These are phyloP conservation scores for Varanus salvator DNA, from an alignment of 2,113 vertebrate genomes.

Conservation along the genomic window DNA sequence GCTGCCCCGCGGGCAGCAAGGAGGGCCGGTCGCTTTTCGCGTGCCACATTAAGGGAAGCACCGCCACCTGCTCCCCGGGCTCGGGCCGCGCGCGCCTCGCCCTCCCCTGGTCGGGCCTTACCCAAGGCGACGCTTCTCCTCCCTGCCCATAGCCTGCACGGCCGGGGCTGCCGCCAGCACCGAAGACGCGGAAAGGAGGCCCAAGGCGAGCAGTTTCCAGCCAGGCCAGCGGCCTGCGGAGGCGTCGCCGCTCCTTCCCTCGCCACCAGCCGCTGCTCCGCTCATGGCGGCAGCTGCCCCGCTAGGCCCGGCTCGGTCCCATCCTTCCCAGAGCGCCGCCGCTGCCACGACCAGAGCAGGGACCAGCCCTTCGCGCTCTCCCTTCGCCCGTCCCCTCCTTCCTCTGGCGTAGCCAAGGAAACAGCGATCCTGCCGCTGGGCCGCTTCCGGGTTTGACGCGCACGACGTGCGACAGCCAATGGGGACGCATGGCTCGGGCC, in stretches of 20 bases:
- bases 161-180: constrained; percentile 67
- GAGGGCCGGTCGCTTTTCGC: neutral
- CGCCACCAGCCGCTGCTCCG: constrained; percentile 68
- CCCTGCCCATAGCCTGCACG: constrained; percentile 75
- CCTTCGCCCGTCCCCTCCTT: neutral
- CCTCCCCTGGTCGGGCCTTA: constrained; percentile 49
- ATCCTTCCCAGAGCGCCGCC: constrained; percentile 38
- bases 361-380: constrained; percentile 55
- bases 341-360: constrained; percentile 31
- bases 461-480: neutral
- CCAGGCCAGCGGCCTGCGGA: constrained; percentile 66
- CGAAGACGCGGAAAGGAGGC: constrained; percentile 75
- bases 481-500: neutral
- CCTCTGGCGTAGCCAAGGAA: constrained; percentile 79
- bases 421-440: constrained; percentile 53
- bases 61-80: neutral
- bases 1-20: neutral
- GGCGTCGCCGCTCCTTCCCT: constrained; percentile 55
- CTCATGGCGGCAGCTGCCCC: constrained; percentile 70
- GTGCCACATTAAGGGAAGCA: no score
- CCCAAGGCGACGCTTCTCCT: constrained; percentile 79
- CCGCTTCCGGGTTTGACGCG: neutral
- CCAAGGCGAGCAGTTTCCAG: constrained; percentile 75
- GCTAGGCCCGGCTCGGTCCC: constrained; percentile 66
- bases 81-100: no score